Base-by-base conservation (phyloP, 2,113 vertebrate genomes). In the Alaudala cheleensis region DNA sequence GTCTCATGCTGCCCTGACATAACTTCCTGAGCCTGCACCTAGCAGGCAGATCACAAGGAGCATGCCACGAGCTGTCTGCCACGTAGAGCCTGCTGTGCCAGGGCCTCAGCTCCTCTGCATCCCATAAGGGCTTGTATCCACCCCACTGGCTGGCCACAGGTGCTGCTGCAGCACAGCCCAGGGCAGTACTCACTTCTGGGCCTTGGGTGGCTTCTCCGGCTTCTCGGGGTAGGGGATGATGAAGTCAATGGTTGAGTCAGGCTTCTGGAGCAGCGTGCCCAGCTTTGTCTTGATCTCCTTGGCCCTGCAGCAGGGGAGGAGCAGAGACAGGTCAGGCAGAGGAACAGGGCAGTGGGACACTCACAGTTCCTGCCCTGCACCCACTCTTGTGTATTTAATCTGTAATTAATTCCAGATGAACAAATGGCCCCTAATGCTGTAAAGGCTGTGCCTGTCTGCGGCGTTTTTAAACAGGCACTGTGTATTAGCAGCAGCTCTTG, bases 201-300 rank as follows among this genome's bases (percentile, higher is more conserved):
- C 95, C 97, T 99, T 99, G 93, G 98, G 98, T 6, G 97, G 97
- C 93, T 99, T 99, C 96, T 99, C 99, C 0, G 96, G 95, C 88
- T 99, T 99, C 97, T 99, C 99, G 0, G 98, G 98, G 73, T 99
- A 98, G 1, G 98, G 99, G 96, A 99, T 98, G 97, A 99, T 99
- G 86, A 99, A 97, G 96, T 99, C 99, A 34, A 98, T 96, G 88
- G 98, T 97, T 3, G 98, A 98, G 60, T 99, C 99, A 0, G 99
- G 99, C 98, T 99, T 99, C 97, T 99, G 99, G 64, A 99, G 98
- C 31, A 99, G 98, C 5, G 98, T 98, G 86, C 99, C 99, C 95
- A 99, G 98, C 93, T 99, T 99, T 3, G 97, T 98, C 98, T 99
- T 99, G 97, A 99, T 99, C 97, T 98, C 99, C 95, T 99, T 99